Conservation (phyloP, 2,797 vertebrate genomes). For the Lindbergichthys nudifrons region DNA sequence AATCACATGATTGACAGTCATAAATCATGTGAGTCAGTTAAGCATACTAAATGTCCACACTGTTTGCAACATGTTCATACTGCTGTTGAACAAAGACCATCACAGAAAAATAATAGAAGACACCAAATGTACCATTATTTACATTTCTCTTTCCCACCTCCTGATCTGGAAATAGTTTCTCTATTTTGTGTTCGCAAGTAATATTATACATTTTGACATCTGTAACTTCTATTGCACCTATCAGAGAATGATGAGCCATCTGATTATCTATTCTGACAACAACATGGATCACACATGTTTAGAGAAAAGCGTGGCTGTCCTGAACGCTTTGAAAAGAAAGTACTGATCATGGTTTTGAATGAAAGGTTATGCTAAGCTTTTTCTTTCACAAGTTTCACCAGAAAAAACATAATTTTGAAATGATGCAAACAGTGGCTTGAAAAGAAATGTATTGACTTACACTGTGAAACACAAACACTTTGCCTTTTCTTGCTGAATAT, state of each 20-base stretch:
- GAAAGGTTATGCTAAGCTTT: conserved; percentile 14
- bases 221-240: neutral
- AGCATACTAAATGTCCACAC: neutral
- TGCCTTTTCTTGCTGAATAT: conserved; percentile 35
- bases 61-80: neutral
- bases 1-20: neutral
- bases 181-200: conserved; percentile 4
- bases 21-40: neutral
- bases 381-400: conserved; percentile 1
- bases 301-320: neutral
- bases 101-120: neutral
- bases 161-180: neutral
- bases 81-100: neutral
- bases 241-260: neutral
- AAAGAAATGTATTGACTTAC: conserved; percentile 35
- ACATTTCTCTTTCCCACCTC: neutral
- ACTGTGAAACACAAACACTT: conserved; percentile 33
- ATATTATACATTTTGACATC: conserved; percentile 3
- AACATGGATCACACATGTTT: conserved; percentile 11
- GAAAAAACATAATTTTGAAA: conserved; percentile 34
- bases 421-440: conserved; percentile 25
- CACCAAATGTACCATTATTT: neutral
- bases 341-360: conserved; percentile 4
- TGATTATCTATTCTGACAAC: conserved; percentile 7
- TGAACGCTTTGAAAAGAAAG: conserved; percentile 37